These are phyloP conservation scores for Trichoplusia ni DNA, from an alignment of 1,140 invertebrate species.

Conservation along the genomic window DNA sequence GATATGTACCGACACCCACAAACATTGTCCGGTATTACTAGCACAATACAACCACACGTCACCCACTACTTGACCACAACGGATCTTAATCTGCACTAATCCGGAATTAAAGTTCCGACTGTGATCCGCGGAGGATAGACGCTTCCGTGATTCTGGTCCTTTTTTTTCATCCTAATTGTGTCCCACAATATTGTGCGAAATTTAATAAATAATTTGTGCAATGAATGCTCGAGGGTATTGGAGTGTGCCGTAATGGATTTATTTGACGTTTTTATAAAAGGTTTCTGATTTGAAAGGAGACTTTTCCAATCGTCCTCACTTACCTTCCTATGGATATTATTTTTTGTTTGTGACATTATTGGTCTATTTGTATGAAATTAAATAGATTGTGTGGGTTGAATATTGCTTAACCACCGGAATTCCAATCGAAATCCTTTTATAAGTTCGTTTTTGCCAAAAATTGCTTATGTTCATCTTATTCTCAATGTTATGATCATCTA, in stretches of 20 bases:
- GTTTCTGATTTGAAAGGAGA: neutral
- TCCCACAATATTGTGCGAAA: neutral
- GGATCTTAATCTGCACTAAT: constrained; percentile 14
- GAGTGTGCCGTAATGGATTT: neutral
- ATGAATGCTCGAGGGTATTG: neutral
- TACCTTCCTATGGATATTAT: no score
- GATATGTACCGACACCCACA: constrained; percentile 53
- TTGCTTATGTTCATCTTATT: no score
- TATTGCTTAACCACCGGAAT: no score
- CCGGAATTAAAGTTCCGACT: constrained; percentile 38
- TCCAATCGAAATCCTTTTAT: no score
- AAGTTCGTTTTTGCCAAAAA: no score
- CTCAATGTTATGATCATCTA: no score
- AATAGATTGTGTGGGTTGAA: no score
- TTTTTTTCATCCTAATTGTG: no score
- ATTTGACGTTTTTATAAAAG: neutral
- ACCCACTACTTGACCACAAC: neutral
- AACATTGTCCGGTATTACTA: constrained; percentile 32
- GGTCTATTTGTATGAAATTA: no score
- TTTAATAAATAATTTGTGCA: constrained; percentile 11
- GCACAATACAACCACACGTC: neutral
- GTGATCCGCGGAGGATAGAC: neutral
- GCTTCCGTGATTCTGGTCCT: neutral
- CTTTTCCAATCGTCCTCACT: no score
- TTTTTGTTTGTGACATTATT: no score